A percentile compares a stretch with the other conserved stretches of the same genome.
Evolutionary conservation across 2,113 vertebrate species (phyloP).

Genomic region (Peromyscus maniculatus): DNA sequence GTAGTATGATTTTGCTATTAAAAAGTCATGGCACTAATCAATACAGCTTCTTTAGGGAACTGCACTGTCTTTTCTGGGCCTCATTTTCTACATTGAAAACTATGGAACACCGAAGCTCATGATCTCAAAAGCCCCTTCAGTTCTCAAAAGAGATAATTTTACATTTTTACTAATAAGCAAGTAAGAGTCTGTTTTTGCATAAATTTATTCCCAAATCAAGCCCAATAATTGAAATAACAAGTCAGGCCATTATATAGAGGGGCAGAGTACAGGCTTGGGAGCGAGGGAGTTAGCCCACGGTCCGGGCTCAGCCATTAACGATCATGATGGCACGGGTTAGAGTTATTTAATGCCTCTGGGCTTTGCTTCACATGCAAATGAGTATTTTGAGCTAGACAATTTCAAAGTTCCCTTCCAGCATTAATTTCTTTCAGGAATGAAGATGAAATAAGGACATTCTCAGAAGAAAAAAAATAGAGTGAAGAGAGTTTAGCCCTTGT

Average conservation of each 20-base stretch:
- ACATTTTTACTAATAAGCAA: neutral
- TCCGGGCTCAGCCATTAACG: neutral
- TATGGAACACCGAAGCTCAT: neutral
- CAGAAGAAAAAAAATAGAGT: neutral
- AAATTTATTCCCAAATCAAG: neutral
- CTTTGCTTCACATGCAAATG: neutral
- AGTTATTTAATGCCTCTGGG: neutral
- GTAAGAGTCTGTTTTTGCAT: neutral
- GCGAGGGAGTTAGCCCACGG: neutral
- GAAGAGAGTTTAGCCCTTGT: neutral
- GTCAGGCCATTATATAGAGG: neutral
- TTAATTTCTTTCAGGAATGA: constrained; percentile 49
- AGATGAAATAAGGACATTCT: constrained; percentile 28
- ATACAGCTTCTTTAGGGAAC: constrained; percentile 22
- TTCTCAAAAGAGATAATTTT: constrained; percentile 30
- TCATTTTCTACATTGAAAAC: constrained; percentile 7
- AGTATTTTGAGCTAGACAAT: neutral
- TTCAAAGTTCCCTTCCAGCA: constrained; percentile 29
- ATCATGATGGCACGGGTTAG: neutral
- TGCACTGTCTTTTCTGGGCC: neutral
- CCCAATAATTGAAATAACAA: neutral
- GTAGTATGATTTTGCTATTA: neutral
- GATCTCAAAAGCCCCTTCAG: neutral
- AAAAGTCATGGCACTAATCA: neutral
- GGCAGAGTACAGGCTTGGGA: neutral